Evolutionary conservation across 1,140 invertebrate species (phyloP).

Genomic region (Nixonia krombeini): DNA sequence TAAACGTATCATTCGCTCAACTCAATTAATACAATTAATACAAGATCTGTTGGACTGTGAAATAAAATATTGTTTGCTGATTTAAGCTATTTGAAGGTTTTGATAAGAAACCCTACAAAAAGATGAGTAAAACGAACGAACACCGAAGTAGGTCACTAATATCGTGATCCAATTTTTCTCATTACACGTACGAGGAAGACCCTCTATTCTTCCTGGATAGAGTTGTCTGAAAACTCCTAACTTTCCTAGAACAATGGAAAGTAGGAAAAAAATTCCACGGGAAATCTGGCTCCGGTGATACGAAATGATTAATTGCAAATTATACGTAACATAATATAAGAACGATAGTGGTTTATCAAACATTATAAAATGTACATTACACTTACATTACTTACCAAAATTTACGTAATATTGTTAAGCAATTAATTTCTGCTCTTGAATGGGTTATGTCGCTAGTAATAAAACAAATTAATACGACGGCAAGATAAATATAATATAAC

Average conservation of each 20-base stretch:
- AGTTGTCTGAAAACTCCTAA: neutral
- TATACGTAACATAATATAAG: neutral
- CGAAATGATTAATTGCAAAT: slow-evolving; percentile 12
- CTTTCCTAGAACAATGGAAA: neutral
- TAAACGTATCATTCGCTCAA: too few species aligned
- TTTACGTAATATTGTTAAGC: too few species aligned
- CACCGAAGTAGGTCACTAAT: neutral
- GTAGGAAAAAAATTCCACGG: neutral
- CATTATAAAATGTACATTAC: slow-evolving; percentile 2
- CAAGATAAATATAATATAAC: too few species aligned
- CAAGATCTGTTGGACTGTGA: too few species aligned
- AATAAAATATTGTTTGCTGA: too few species aligned
- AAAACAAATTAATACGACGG: too few species aligned
- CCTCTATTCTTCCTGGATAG: neutral
- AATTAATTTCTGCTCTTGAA: too few species aligned
- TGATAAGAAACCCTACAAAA: neutral
- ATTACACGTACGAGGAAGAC: neutral
- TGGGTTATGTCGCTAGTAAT: too few species aligned
- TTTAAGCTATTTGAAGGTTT: too few species aligned
- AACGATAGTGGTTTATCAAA: slow-evolving; percentile 3
- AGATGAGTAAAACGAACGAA: neutral
- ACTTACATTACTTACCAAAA: too few species aligned
- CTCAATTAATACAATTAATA: too few species aligned
- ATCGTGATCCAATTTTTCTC: neutral
- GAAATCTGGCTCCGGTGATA: neutral